Conservation (phyloP, 2,113 vertebrate genomes). For the Callospermophilus lateralis region DNA sequence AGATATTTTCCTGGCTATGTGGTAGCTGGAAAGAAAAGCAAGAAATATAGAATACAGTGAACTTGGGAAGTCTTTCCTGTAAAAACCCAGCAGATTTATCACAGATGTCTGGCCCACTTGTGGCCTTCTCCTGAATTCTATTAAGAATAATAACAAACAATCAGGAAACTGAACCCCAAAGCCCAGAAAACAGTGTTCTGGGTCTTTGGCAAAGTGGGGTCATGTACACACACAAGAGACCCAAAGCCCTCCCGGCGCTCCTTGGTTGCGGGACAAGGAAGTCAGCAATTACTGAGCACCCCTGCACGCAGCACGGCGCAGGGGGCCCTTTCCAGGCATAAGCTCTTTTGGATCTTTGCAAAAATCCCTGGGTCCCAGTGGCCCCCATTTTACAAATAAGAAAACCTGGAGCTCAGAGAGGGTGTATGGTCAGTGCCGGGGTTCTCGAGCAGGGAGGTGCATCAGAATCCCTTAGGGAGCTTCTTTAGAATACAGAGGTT, state of each 20-base stretch:
- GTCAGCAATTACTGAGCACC: conserved; percentile 51
- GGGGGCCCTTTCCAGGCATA: neutral
- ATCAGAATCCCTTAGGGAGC: neutral
- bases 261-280: conserved; percentile 64
- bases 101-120: conserved; percentile 78
- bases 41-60: conserved; percentile 77
- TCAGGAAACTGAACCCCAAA: conserved; percentile 79
- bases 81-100: conserved; percentile 73
- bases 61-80: conserved; percentile 80
- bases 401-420: neutral
- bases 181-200: conserved; percentile 77
- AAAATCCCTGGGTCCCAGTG: neutral
- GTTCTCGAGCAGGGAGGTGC: neutral
- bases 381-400: conserved; percentile 5
- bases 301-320: neutral
- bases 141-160: conserved; percentile 84
- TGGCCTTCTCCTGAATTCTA: conserved; percentile 75
- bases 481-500: neutral
- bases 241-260: conserved; percentile 59
- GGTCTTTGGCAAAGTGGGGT: conserved; percentile 83
- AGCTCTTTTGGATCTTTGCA: neutral
- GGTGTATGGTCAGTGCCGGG: neutral
- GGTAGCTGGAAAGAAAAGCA: conserved; percentile 80
- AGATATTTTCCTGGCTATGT: conserved; percentile 75
- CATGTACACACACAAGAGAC: conserved; percentile 78